Evolutionary conservation across 2,113 vertebrate species (phyloP).

Genomic region (Tragelaphus buxtoni): DNA sequence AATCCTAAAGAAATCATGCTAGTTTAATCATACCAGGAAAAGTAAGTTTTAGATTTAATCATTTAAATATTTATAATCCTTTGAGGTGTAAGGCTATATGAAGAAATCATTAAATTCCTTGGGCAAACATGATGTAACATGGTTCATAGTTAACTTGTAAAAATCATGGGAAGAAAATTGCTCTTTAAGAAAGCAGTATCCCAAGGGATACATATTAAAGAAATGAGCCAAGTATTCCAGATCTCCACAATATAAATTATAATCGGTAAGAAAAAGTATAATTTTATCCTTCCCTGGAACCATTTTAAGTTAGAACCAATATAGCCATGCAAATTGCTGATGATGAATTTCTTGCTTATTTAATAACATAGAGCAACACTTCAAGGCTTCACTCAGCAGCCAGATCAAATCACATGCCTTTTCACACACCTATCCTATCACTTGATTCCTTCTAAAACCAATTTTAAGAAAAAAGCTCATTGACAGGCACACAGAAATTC

Average conservation of each 20-base stretch:
- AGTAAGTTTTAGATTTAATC: neutral
- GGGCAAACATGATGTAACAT: neutral
- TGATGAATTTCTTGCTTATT: constrained; percentile 71
- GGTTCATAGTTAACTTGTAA: neutral
- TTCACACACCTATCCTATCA: constrained; percentile 58
- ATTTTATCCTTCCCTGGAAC: constrained; percentile 46
- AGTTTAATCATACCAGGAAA: neutral
- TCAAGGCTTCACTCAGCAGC: constrained; percentile 62
- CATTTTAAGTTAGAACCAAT: constrained; percentile 48
- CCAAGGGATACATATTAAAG: constrained; percentile 31
- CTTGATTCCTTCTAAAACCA: constrained; percentile 49
- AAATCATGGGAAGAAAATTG: neutral
- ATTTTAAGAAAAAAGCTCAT: constrained; percentile 66
- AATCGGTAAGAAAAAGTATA: constrained; percentile 46
- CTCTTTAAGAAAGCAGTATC: constrained; percentile 37
- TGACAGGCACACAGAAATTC: constrained; percentile 34
- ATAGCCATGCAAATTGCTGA: constrained; percentile 60
- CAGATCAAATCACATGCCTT: constrained; percentile 43
- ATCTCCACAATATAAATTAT: constrained; percentile 33
- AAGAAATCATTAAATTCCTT: constrained; percentile 47
- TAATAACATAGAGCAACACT: constrained; percentile 64
- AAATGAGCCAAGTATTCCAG: neutral
- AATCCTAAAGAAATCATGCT: neutral
- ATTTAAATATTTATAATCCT: constrained; percentile 27
- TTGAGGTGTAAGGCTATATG: constrained; percentile 42